phyloP scores from a whole-genome alignment of 2,797 vertebrate genomes.

The Falco naumanni region DNA sequence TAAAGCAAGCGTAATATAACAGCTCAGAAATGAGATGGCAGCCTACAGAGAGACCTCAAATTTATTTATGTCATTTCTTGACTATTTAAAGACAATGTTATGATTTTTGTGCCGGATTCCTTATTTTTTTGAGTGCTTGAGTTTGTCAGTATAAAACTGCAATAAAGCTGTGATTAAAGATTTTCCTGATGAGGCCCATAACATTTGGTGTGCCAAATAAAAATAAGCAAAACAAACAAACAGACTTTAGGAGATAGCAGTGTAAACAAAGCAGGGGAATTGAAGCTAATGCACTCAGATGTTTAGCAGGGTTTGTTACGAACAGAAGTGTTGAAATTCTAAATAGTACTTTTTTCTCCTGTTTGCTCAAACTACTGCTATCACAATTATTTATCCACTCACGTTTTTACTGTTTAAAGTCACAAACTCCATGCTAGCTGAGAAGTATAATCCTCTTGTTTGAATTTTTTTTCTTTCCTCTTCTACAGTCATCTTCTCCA shows the following conservation, averaged over 20 bases:
- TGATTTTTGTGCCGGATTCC: not conserved
- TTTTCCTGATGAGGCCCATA: not conserved
- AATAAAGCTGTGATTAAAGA: not conserved
- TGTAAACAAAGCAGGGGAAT: not conserved
- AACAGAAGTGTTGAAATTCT: not conserved
- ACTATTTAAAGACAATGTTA: not conserved
- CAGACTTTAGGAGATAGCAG: not conserved
- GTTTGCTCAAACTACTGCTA: not conserved
- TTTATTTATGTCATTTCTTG: not conserved
- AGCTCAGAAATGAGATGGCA: not conserved
- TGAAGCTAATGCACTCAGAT: not conserved
- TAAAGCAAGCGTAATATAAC: not conserved
- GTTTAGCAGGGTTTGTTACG: not conserved
- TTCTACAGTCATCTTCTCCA: not conserved
- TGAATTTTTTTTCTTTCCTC: not conserved
- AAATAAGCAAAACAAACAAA: not conserved
- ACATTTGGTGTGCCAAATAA: not conserved
- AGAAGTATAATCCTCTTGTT: not conserved
- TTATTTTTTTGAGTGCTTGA: not conserved
- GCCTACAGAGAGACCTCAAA: not conserved
- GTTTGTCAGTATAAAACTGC: not conserved
- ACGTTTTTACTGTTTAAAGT: not conserved
- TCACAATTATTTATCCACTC: not conserved
- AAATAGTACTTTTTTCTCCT: not conserved
- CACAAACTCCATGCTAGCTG: not conserved